Conservation (phyloP, 2,888 invertebrate genomes). For the Steinernema scapterisci region DNA sequence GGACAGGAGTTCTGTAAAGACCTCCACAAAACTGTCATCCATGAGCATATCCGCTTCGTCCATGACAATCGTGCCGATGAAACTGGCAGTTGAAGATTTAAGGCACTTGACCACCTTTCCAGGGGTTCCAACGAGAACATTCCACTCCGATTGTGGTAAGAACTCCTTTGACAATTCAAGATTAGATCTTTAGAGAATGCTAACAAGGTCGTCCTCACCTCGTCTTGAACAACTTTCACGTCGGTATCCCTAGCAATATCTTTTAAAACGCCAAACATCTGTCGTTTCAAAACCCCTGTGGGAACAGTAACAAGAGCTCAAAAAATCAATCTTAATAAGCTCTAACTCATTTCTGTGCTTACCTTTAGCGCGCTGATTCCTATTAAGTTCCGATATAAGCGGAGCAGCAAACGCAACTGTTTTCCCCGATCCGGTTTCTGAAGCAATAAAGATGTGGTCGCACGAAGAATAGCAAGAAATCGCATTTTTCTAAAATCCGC, state of each 20-base stretch:
- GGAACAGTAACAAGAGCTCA: conserved; percentile 30
- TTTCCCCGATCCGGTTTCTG: conserved; percentile 39
- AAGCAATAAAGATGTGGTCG: conserved; percentile 37
- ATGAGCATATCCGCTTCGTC: conserved; percentile 47
- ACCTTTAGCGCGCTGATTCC: too few relatives aligned
- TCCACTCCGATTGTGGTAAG: not conserved
- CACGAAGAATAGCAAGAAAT: not conserved
- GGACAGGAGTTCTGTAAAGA: conserved; percentile 41
- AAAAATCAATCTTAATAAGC: conserved; percentile 2
- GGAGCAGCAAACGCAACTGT: conserved; percentile 38
- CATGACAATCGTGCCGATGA: conserved; percentile 36
- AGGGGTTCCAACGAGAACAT: not conserved
- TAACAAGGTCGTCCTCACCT: not conserved
- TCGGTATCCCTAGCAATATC: not conserved
- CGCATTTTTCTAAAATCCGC: not conserved
- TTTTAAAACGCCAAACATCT: conserved; percentile 30
- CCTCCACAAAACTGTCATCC: conserved; percentile 44
- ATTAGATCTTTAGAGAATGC: too few relatives aligned
- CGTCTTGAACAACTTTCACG: not conserved
- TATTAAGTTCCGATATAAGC: conserved; percentile 32
- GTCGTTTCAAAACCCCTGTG: conserved; percentile 22
- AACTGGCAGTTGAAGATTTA: too few relatives aligned
- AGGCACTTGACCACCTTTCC: not conserved
- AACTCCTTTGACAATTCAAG: not conserved
- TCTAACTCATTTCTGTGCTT: conserved; percentile 22